Evolutionary conservation across 2,797 vertebrate genomes (phyloP).

Genomic region (Diplodus sargus): DNA sequence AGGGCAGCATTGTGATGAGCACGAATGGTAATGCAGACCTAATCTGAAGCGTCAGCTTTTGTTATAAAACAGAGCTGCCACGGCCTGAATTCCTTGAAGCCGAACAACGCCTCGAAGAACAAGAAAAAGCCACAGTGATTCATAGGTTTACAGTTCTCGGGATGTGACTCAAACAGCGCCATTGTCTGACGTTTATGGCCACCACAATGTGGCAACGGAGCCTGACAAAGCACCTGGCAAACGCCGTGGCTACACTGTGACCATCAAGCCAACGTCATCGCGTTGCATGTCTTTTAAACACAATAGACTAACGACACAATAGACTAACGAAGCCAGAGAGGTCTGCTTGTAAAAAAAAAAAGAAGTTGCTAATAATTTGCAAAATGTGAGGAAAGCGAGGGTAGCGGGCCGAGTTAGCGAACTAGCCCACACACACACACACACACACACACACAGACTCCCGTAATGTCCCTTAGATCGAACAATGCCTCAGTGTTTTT

Average conservation of each 20-base stretch:
- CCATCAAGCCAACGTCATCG: slow-evolving; percentile 59
- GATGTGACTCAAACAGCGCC: slow-evolving; percentile 72
- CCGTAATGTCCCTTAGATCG: slow-evolving; percentile 54
- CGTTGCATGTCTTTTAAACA: slow-evolving; percentile 39
- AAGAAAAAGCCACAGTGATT: slow-evolving; percentile 63
- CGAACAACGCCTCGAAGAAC: slow-evolving; percentile 65
- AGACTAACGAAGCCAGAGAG: slow-evolving; percentile 65
- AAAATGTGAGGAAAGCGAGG: slow-evolving; percentile 57
- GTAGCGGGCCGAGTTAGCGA: slow-evolving; percentile 49
- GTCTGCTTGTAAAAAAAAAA: slow-evolving; percentile 40
- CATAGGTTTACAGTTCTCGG: slow-evolving; percentile 71
- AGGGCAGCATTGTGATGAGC: slow-evolving; percentile 50
- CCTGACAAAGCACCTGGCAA: slow-evolving; percentile 64
- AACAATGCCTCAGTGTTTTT: slow-evolving; percentile 73
- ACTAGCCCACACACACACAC: slow-evolving; percentile 69
- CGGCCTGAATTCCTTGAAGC: slow-evolving; percentile 63
- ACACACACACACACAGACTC: slow-evolving; percentile 70
- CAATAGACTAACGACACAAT: slow-evolving; percentile 40
- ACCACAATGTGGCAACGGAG: slow-evolving; percentile 61
- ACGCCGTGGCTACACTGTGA: slow-evolving; percentile 49
- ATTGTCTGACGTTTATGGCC: slow-evolving; percentile 71
- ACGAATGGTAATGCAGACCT: slow-evolving; percentile 40
- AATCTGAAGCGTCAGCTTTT: slow-evolving; percentile 59
- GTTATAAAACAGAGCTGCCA: slow-evolving; percentile 54
- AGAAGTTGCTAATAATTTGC: slow-evolving; percentile 60